Conservation (phyloP, 2,888 invertebrate genomes). For the Metalampra italica region DNA sequence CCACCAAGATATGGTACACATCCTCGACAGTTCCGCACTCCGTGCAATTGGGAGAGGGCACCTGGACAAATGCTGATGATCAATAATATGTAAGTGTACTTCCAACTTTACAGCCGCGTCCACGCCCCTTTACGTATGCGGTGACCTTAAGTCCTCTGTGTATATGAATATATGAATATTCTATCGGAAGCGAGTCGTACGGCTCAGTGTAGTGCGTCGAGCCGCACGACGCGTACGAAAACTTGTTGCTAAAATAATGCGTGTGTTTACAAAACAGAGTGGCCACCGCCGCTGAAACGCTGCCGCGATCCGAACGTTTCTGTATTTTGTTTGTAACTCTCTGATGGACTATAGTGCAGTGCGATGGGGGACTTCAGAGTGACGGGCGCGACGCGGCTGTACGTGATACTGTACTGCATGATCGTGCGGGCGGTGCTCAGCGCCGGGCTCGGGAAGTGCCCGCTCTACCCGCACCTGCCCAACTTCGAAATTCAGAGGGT, state of each 20-base stretch:
- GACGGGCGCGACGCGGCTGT: constrained; percentile 30
- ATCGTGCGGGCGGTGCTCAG: constrained; percentile 39
- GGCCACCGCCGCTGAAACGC: not conserved
- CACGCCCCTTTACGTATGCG: constrained; percentile 15
- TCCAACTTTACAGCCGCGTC: constrained; percentile 5
- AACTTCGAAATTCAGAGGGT: constrained; percentile 83
- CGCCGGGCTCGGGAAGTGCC: constrained; percentile 83
- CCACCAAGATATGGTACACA: too few species aligned
- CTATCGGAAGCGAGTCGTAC: constrained; percentile 12
- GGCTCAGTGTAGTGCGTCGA: constrained; percentile 19
- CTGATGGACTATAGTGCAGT: constrained; percentile 20
- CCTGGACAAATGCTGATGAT: too few species aligned
- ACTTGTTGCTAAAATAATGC: constrained; percentile 36
- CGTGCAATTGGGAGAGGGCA: too few species aligned
- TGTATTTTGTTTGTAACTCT: not conserved
- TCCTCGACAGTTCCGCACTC: too few species aligned
- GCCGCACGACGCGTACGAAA: constrained; percentile 8
- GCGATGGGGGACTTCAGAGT: constrained; percentile 61
- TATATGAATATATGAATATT: constrained; percentile 13
- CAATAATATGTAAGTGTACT: not conserved
- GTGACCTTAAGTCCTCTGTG: constrained; percentile 11
- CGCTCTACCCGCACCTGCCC: constrained; percentile 81
- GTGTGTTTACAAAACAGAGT: constrained; percentile 21
- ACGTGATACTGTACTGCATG: constrained; percentile 40
- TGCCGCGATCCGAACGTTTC: not conserved